A percentile compares a stretch with the other conserved stretches of the same genome.
phyloP scores from a whole-genome alignment of 2,797 vertebrate genomes.

The Loriculus beryllinus region DNA sequence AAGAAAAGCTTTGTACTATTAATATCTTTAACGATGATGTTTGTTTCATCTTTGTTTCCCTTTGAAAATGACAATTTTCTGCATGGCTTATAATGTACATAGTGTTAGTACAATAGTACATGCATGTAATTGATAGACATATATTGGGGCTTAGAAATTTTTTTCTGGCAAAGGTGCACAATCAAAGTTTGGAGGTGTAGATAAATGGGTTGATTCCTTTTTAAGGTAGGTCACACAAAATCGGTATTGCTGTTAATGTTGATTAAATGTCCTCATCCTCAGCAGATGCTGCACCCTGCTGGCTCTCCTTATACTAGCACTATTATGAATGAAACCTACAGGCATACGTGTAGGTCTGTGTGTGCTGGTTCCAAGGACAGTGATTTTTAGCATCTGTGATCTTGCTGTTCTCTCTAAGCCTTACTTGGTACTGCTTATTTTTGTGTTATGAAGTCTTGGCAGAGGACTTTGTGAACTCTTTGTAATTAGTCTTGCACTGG shows the following conservation, averaged over 20 bases:
- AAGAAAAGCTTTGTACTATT: neutral
- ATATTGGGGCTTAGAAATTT: neutral
- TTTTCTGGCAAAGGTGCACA: neutral
- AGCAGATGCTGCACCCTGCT: neutral
- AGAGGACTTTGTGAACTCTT: neutral
- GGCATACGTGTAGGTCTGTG: rapidly evolving
- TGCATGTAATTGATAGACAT: neutral
- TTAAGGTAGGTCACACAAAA: neutral
- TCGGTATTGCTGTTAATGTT: neutral
- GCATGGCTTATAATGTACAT: neutral
- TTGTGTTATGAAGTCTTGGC: neutral
- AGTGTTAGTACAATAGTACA: neutral
- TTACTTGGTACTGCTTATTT: neutral
- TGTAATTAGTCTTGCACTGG: neutral
- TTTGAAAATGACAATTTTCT: neutral
- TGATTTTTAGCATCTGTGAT: neutral
- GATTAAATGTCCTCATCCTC: neutral
- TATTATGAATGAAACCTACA: neutral
- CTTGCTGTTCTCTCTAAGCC: neutral
- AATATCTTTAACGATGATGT: neutral
- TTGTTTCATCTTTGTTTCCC: neutral
- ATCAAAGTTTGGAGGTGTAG: neutral
- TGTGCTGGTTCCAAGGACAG: neutral
- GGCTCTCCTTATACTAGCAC: neutral
- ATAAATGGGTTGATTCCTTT: neutral